Percentiles rank a stretch among this genome's conserved stretches.
These are phyloP conservation scores for Luidia sarsii DNA, from an alignment of 53 echinoderm and acorn worm genomes.

Conservation along the genomic window DNA sequence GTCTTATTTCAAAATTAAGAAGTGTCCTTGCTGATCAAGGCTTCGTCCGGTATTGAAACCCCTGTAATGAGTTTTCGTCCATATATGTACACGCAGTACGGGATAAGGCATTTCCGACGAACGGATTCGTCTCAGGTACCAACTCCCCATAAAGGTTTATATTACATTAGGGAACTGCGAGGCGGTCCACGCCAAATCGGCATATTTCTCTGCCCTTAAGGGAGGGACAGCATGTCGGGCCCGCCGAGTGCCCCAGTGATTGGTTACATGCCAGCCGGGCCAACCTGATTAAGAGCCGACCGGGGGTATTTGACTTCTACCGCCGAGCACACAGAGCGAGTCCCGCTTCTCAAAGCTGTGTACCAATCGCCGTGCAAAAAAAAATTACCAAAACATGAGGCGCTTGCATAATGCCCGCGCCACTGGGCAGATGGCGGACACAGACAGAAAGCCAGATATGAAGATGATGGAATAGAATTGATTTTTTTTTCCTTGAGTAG, in stretches of 20 bases:
- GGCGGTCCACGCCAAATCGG: no score
- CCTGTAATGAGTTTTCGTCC: no score
- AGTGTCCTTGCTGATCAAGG: no score
- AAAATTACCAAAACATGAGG: conserved; percentile 27
- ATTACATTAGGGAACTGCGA: no score
- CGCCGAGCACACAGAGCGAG: not conserved
- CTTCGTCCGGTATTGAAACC: no score
- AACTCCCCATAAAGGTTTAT: not conserved
- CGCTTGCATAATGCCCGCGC: not conserved
- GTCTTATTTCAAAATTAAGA: no score
- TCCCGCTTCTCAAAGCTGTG: not conserved
- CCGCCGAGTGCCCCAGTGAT: conserved; percentile 6
- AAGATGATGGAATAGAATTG: conserved; percentile 24
- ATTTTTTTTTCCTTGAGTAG: no score
- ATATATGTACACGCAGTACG: no score
- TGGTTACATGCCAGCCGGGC: conserved; percentile 5
- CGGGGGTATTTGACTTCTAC: conserved; percentile 3
- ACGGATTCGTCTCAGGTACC: not conserved
- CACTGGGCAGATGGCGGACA: conserved; percentile 36
- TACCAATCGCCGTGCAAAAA: conserved; percentile 17
- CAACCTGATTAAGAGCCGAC: conserved; percentile 25
- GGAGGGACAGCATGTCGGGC: not conserved
- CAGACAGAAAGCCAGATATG: not conserved
- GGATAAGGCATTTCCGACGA: not conserved
- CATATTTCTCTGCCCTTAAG: no score